phyloP scores from a whole-genome alignment of 2,113 vertebrate genomes.

The Elachura formosa region DNA sequence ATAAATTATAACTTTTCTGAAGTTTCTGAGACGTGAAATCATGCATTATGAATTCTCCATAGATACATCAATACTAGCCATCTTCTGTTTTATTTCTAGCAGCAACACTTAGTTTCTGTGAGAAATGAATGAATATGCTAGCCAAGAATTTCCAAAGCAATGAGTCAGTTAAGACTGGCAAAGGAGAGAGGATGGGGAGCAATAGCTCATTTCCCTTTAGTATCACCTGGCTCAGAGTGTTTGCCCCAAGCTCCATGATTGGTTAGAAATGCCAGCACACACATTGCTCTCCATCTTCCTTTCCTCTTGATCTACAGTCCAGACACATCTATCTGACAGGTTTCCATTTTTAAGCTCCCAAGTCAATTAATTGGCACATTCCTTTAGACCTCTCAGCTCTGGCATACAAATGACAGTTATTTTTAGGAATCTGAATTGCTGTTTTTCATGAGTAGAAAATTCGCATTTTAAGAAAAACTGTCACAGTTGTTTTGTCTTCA shows the following conservation, averaged over 20 bases:
- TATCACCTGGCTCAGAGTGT: neutral
- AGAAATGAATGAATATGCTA: constrained; percentile 36
- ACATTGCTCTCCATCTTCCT: neutral
- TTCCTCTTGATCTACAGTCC: neutral
- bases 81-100: constrained; percentile 39
- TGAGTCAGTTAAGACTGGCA: constrained; percentile 22
- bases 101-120: constrained; percentile 7
- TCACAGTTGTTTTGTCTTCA: neutral
- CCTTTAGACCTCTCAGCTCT: neutral
- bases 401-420: neutral
- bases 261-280: neutral
- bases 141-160: constrained; percentile 39
- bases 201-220: neutral
- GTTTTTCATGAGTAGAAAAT: neutral
- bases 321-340: neutral
- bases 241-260: neutral
- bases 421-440: constrained; percentile 3
- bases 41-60: neutral
- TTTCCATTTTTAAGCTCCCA: constrained; percentile 16
- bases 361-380: constrained; percentile 32
- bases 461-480: neutral
- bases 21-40: neutral
- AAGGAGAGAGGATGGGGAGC: neutral
- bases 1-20: constrained; percentile 37
- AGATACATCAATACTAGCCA: neutral